These are phyloP conservation scores for Aptenodytes patagonicus DNA, from an alignment of 2,113 vertebrate species.

Conservation along the genomic window DNA sequence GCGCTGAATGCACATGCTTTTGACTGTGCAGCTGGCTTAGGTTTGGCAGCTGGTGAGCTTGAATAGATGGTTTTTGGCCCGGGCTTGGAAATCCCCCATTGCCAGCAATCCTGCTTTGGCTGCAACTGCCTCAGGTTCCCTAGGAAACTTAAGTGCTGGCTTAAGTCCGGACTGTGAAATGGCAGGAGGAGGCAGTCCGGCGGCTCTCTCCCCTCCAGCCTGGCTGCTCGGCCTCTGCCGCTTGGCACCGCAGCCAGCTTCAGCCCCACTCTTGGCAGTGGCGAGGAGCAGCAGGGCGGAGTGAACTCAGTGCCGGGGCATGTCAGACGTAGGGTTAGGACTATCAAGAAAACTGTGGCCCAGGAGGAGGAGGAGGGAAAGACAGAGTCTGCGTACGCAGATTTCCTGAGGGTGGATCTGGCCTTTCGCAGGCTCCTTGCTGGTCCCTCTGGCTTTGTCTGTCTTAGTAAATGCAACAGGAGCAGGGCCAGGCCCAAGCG, in stretches of 20 bases:
- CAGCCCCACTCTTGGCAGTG: accelerated
- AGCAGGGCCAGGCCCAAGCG: not conserved
- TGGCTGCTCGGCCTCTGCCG: not conserved
- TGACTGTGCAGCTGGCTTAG: not conserved
- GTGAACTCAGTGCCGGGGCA: not conserved
- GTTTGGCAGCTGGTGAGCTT: not conserved
- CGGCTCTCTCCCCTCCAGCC: not conserved
- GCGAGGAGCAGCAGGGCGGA: not conserved
- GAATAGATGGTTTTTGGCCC: not conserved
- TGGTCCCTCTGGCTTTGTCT: not conserved
- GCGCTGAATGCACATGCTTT: not conserved
- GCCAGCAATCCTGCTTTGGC: not conserved
- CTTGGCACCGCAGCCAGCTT: not conserved
- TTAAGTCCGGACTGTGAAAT: not conserved
- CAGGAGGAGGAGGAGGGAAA: not conserved
- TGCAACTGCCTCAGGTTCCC: not conserved
- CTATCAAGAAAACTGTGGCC: not conserved
- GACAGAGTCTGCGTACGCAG: accelerated
- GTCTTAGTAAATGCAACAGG: not conserved
- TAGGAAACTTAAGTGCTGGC: not conserved
- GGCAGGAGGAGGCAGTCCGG: not conserved
- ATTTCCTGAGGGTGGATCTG: not conserved
- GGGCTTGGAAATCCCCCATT: not conserved
- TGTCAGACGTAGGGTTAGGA: not conserved
- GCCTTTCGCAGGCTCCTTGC: not conserved